phyloP scores from a whole-genome alignment of 2,888 invertebrate genomes.

The Netelia melanura region DNA sequence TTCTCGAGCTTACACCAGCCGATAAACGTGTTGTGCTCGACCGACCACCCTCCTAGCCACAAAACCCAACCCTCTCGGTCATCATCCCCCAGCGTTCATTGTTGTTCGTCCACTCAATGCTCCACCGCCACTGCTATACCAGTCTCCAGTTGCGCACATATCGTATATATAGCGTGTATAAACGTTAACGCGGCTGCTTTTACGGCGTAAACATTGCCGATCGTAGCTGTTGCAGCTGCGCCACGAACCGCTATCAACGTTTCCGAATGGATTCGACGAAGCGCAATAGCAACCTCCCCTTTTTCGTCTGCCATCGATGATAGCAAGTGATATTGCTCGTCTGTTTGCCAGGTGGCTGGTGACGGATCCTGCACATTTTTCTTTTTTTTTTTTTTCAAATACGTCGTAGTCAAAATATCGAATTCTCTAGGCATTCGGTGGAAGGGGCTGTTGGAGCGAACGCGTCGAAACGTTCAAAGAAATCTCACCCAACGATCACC shows the following conservation, averaged over 20 bases:
- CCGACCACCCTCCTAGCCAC: not conserved
- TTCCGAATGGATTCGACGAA: not conserved
- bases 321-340: not conserved
- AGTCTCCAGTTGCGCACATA: conserved; percentile 8
- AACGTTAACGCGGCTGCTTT: conserved; percentile 31
- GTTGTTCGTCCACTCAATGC: conserved; percentile 36
- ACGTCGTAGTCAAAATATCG: not conserved
- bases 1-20: not conserved
- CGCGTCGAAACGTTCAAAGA: not conserved
- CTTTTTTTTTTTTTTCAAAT: no score
- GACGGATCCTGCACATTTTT: not conserved
- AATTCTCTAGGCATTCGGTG: not conserved
- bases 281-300: conserved; percentile 31
- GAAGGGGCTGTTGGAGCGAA: no score
- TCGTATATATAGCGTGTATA: not conserved
- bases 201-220: conserved; percentile 25
- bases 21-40: not conserved
- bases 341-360: not conserved
- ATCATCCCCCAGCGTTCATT: not conserved
- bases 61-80: not conserved
- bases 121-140: conserved; percentile 21
- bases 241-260: not conserved
- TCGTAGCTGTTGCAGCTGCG: conserved; percentile 2
- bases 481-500: not conserved
- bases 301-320: not conserved